Base-by-base conservation (phyloP, 2,113 vertebrate genomes). In the Calonectris borealis region DNA sequence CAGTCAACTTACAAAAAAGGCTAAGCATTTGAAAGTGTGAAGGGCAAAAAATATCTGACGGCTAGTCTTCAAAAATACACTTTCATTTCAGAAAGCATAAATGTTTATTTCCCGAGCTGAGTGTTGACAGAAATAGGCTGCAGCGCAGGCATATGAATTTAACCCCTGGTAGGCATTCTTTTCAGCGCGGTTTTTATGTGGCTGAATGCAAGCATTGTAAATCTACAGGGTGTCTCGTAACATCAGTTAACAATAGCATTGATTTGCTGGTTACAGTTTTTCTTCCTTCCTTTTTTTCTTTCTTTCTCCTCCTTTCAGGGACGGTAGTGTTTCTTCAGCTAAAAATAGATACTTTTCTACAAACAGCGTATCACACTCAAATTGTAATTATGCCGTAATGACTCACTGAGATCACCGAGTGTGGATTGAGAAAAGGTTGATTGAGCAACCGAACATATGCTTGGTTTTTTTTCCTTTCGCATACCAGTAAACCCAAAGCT, bases 121-220 rank as follows among this genome's bases (percentile, higher is more conserved):
- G 95, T 96, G 98, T 97, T 98, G 98, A 98, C 98, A 98, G 98
- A 98, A 98, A 98, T 98, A 98, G 98, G 98, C 98, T 98, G 98
- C 98, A 75, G 90, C 8, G 29, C 97, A 98, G 98, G 98, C 98
- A 98, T 98, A 97, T 84, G 97, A 98, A 97, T 97, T 98, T 98
- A 99, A 98, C 98, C 98, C 98, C 98, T 98, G 94, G 85, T 83
- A 97, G 98, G 98, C 98, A 98, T 96, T 95, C 96, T 93, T 96
- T 97, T 96, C 96, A 93, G 49, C 3, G 71, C 29, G 26, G 85
- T 87, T 95, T 94, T 96, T 76, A 89, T 48, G 48, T 79, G 83
- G 90, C 90, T 91, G 89, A 97, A 38, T 75, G 84, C 42, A 42
- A 90, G 89, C 91, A 46, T 16, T 93, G 73, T 91, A 89, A 96